Evolutionary conservation across 2,888 invertebrate species (phyloP).

Genomic region (Calliopum simillimum): DNA sequence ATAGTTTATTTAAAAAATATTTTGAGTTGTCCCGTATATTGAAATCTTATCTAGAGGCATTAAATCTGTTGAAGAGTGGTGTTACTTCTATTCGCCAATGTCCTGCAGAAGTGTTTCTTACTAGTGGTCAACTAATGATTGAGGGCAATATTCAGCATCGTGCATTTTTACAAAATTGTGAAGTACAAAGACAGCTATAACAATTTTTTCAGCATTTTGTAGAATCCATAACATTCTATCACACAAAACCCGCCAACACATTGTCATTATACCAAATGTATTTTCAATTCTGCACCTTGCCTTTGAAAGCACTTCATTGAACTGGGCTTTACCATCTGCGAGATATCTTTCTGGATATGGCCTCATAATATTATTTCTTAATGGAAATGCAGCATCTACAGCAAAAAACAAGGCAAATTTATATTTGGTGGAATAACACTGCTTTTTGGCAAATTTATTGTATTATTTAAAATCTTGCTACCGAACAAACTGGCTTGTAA

Average conservation of each 20-base stretch:
- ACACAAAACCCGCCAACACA: background rate
- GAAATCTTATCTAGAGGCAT: no score
- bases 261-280: slow-evolving; percentile 3
- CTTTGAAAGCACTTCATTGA: slow-evolving; percentile 1
- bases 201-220: slow-evolving; percentile 2
- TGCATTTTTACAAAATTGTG: no score
- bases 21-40: no score
- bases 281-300: background rate
- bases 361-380: background rate
- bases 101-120: no score
- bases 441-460: background rate
- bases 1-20: no score
- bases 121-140: no score
- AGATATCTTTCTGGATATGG: slow-evolving; percentile 9
- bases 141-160: no score
- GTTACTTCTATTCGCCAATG: no score
- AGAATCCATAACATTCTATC: background rate
- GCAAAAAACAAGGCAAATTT: background rate
- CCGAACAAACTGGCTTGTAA: background rate
- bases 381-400: background rate
- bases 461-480: background rate
- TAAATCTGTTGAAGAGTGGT: no score
- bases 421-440: background rate
- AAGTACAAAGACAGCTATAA: no score
- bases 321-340: no score